Evolutionary conservation across 2,888 invertebrate species (phyloP), one percentile per base, ranked within the genome.

Genomic region (Lasioglossum malachurum): DNA sequence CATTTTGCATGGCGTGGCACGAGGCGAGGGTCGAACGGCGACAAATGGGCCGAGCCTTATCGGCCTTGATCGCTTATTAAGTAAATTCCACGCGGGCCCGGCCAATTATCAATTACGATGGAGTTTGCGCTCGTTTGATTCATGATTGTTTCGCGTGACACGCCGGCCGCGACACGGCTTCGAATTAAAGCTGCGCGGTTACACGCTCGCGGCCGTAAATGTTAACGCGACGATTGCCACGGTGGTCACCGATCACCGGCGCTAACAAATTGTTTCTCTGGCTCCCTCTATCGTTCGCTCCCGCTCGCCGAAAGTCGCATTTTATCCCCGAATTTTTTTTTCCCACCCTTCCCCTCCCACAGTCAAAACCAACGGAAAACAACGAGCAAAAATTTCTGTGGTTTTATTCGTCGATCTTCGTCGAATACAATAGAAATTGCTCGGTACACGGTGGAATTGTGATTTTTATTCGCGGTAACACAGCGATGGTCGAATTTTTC

Each of bases 81-180:
- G 49, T 60, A 44, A 27, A 49, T 77, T 69, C 69, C 49, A 35
- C n/a, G 67, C 67, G 67, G 31, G 67, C n/a, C 10, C 41, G n/a
- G 49, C 35, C 64, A 83, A 87, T 87, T 86, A 87, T 79, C 83
- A 86, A 83, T 87, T 87, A 81, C 78, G 78, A 64, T 72, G 19
- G 67, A 31, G 44, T 49, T 69, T 31, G 74, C 64, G 41, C 23
- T 35, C 67, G 23, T 38, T 64, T 86, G 88, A 88, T 83, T 88
- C 82, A 83, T 89, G 81, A 27, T 23, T 57, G 53, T 76, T 74
- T 83, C 82, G 82, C 82, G 86, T 80, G 83, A 87, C 80, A 49
- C 78, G 53, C 23, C 31, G 60, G 75, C 31, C 76, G 14, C 44
- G 41, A 12, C 67, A 35, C 46, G 60, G 41, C 77, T 75, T 53